Percentiles rank a stretch among this genome's conserved stretches.
Evolutionary conservation across 2,888 invertebrate genomes (phyloP).

Genomic region (Dynastes hyllus): DNA sequence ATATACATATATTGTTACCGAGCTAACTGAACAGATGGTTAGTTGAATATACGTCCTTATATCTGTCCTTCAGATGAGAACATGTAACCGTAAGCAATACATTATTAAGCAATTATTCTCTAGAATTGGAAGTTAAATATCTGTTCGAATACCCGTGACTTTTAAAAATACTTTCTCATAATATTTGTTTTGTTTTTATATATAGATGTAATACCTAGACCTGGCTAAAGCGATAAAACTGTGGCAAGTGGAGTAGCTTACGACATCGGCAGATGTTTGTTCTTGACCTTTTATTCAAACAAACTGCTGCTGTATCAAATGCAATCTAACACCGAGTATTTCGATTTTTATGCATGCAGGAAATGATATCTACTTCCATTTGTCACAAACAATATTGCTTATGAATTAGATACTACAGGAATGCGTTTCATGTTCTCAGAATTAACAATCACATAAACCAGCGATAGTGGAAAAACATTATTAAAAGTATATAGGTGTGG

Average conservation of each 20-base stretch:
- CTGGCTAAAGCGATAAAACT: too few relatives aligned
- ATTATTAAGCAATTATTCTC: too few relatives aligned
- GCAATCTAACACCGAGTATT: slow-evolving; percentile 18
- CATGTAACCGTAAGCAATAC: too few relatives aligned
- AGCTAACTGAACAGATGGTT: slow-evolving; percentile 3
- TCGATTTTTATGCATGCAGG: slow-evolving; percentile 9
- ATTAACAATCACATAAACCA: not conserved
- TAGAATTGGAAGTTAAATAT: too few relatives aligned
- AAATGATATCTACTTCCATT: not conserved
- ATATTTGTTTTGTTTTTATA: too few relatives aligned
- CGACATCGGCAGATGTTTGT: not conserved
- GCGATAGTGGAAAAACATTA: not conserved
- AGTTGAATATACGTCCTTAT: not conserved
- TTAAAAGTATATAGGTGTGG: too few relatives aligned
- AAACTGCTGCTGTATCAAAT: not conserved
- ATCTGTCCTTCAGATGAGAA: too few relatives aligned
- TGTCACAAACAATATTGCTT: not conserved
- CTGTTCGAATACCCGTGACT: too few relatives aligned
- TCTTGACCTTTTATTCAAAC: slow-evolving; percentile 22
- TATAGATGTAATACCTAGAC: too few relatives aligned
- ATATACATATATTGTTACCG: not conserved
- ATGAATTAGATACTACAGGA: not conserved
- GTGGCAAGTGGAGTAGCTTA: too few relatives aligned
- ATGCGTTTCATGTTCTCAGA: not conserved
- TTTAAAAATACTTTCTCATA: too few relatives aligned